phyloP scores from a whole-genome alignment of 2,888 invertebrate genomes.

The Dichetophora obliterata region DNA sequence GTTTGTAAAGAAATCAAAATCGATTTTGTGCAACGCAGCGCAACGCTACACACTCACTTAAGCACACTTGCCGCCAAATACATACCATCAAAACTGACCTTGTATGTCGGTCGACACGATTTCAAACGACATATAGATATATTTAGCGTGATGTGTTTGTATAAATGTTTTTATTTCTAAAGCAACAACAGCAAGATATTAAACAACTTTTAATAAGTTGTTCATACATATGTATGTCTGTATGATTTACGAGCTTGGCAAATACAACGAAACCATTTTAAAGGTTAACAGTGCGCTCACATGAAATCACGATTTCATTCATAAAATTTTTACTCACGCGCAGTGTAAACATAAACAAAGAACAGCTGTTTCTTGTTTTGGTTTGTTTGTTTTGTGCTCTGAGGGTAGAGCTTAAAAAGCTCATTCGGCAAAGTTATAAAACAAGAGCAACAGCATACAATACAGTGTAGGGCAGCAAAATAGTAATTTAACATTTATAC shows the following conservation, averaged over 20 bases:
- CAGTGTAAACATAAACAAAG: slow-evolving; percentile 56
- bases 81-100: slow-evolving; percentile 20
- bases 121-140: slow-evolving; percentile 3
- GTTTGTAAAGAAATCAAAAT: slow-evolving; percentile 9
- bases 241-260: slow-evolving; percentile 9
- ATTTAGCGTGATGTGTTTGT: not conserved
- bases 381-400: not conserved
- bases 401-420: not conserved
- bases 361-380: slow-evolving; percentile 54
- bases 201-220: not conserved
- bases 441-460: no score
- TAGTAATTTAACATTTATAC: no score
- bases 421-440: not conserved
- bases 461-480: no score
- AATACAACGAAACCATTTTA: slow-evolving; percentile 23
- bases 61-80: slow-evolving; percentile 26
- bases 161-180: no score
- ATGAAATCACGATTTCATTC: slow-evolving; percentile 54
- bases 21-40: slow-evolving; percentile 26
- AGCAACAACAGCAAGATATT: no score
- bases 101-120: slow-evolving; percentile 29
- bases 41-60: not conserved
- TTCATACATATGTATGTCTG: not conserved
- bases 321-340: slow-evolving; percentile 53
- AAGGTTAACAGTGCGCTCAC: slow-evolving; percentile 38